phyloP scores from a whole-genome alignment of 2,797 vertebrate species.

The Platalea minor region DNA sequence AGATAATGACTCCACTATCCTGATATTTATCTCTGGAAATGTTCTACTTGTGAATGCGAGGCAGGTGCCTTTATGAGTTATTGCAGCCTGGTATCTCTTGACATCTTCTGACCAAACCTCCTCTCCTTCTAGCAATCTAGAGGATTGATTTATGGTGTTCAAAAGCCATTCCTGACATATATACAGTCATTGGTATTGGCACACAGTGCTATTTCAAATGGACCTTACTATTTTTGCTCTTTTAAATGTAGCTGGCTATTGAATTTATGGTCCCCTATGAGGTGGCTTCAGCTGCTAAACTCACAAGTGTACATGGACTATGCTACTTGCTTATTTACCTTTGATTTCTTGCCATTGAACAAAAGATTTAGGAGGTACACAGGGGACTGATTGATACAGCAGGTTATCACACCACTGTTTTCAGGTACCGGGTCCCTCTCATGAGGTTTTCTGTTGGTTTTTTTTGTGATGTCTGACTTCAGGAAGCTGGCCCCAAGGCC shows the following conservation, averaged over 20 bases:
- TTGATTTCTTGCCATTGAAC: neutral
- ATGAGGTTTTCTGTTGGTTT: fast-evolving
- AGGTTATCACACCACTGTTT: neutral
- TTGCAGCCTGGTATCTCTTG: neutral
- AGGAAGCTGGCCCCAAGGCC: neutral
- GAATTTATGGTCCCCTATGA: neutral
- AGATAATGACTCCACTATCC: neutral
- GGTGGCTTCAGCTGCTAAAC: neutral
- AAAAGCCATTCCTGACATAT: neutral
- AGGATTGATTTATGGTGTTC: slow-evolving; percentile 1
- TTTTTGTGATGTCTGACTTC: neutral
- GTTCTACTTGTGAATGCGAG: neutral
- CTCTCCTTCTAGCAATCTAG: neutral
- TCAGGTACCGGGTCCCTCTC: neutral
- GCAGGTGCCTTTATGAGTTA: neutral
- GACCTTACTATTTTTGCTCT: neutral
- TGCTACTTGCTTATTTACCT: neutral
- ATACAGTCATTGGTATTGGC: neutral
- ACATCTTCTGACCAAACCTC: neutral
- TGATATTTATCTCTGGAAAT: neutral
- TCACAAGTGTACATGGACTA: neutral
- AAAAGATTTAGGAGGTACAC: neutral
- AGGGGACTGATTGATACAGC: neutral
- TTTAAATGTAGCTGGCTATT: neutral
- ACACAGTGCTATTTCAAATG: neutral